Conservation (phyloP, 2,113 vertebrate species). For the Sapajus apella region DNA sequence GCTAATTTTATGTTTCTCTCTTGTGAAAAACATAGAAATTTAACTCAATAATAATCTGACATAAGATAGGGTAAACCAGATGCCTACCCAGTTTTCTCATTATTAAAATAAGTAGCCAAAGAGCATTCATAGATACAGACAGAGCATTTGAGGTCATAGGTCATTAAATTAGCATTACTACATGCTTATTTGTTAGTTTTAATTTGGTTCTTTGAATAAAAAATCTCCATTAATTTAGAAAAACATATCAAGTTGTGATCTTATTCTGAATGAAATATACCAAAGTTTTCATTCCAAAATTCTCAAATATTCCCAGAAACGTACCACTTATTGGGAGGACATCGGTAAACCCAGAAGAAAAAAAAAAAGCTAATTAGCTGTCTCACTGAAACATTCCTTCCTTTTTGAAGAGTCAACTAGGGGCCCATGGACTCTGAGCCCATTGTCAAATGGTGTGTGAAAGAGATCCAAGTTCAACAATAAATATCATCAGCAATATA, state of each 20-base stretch:
- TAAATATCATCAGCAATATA: slow-evolving; percentile 66
- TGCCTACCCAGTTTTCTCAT: not conserved
- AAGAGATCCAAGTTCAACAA: slow-evolving; percentile 72
- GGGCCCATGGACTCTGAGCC: slow-evolving; percentile 52
- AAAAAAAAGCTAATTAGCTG: slow-evolving; percentile 53
- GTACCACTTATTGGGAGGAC: not conserved
- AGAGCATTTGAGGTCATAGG: not conserved
- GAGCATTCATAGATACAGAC: not conserved
- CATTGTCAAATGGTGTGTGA: slow-evolving; percentile 70
- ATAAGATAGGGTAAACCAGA: not conserved
- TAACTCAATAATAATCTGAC: not conserved
- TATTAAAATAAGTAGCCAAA: not conserved
- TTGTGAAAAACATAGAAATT: not conserved
- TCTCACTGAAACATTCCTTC: slow-evolving; percentile 61
- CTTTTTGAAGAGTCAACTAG: slow-evolving; percentile 56
- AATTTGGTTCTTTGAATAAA: not conserved
- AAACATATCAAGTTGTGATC: not conserved
- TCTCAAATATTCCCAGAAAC: not conserved
- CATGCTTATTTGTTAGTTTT: not conserved
- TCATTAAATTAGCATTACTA: not conserved
- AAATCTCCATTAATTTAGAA: not conserved
- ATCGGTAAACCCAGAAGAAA: not conserved
- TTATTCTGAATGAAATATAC: not conserved
- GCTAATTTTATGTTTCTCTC: not conserved
- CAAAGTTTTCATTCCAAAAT: slow-evolving; percentile 34